Base-by-base conservation (phyloP, 2,888 invertebrate genomes). In the Thymelicus lineola region DNA sequence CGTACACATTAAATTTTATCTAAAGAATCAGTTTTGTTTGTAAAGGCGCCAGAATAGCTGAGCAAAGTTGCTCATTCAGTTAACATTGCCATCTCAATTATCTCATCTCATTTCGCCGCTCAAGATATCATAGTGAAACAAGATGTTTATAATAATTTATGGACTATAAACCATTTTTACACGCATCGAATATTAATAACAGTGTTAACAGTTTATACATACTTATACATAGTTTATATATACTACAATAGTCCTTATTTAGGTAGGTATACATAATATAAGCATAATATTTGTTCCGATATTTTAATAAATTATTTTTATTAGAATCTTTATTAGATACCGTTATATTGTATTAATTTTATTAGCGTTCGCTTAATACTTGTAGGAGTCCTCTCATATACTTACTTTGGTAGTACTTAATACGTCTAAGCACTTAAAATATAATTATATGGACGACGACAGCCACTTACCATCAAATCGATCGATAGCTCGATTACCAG, bases 241-340 rank as follows among this genome's bases (percentile, higher is more conserved):
- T 9, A 17, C 17, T n/a, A n/a, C n/a, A n/a, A 17, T 7, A 1
- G 0, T 9, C 38, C 10, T 6, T 17, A 35, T 45, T 15, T 57
- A 58, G 46, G 58, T 28, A 57, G 15, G 65, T 45, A 20, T 20
- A 20, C 3, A 28, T 28, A 28, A 28, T 28, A 28, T 28, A 2
- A 28, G 28, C 5, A 57, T n/a, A n/a, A n/a, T n/a, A 57, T 65
- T 65, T 65, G 58, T 58, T 65, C 65, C 14, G 6, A 15, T 15
- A 20, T 2, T n/a, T n/a, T n/a, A 65, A 57, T 15, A 17, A 57
- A 65, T 65, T n/a, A n/a, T n/a, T n/a, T 57, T 64, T 64, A 15
- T 36, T 55, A 28, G 28, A 5, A 1, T 42, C 17, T 64, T 20
- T 64, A 55, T 55, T 46, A 46, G 15, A 59, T n/a, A 7, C 1